Base-by-base conservation (phyloP, 2,113 vertebrate species). In the Maccullochella peelii region DNA sequence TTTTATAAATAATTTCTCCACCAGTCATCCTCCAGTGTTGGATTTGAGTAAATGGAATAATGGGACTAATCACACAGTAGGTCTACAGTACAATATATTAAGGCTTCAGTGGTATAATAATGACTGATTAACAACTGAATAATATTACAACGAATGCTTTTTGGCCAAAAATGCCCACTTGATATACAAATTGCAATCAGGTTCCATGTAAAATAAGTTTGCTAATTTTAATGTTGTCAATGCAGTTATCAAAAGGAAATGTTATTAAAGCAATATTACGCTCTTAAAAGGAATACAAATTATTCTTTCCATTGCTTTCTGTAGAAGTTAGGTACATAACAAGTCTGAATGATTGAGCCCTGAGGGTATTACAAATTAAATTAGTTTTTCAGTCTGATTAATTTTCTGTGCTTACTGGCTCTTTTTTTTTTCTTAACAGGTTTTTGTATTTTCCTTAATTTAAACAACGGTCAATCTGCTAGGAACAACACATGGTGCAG, bases 381-480 rank as follows among this genome's bases (percentile, higher is more conserved):
- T 91, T 81, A 70, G 58, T 47, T 78, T 69, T 88, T 77, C 61
- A 77, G 54, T 79, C 71, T 73, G 54, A 85, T 83, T 86, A 47
- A 84, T 55, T 87, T 81, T 79, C 6, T 20, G 12, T 40, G 18
- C 58, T 71, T 70, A 77, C 82, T 86, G 50, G 36, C 25, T 71
- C 3, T 55, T 58, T 61, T 79, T 65, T 25, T 63, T 80, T 47
- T 52, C 25, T 67, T 55, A 70, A 81, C 63, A 82, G 58, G 21
- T 79, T 86, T 82, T 79, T 85, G 20, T 81, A 30, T 76, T 83
- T 84, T 70, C 25, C 16, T 75, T 44, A 30, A 80, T 79, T 78
- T 80, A 77, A 52, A 77, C 66, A 47, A 67, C 16, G 10, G 57
- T 77, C 73, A 75, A 18, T 86, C 30, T 71, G 40, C 4, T 8